phyloP scores from a whole-genome alignment of 2,888 invertebrate genomes.

The Omphaloscelis lunosa region DNA sequence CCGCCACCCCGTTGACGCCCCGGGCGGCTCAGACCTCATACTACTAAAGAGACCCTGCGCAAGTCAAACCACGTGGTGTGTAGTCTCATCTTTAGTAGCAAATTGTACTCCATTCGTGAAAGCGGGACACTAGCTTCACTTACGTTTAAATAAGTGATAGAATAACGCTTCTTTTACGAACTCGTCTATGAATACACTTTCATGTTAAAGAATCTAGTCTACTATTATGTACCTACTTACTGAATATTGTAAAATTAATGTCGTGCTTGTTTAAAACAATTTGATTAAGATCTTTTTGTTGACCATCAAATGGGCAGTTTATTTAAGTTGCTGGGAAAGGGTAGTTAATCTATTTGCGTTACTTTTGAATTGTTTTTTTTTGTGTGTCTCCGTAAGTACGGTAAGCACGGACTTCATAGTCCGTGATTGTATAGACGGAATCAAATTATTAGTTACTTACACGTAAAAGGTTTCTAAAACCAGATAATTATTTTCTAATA shows the following conservation, averaged over 20 bases:
- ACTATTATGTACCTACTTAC: conserved; percentile 61
- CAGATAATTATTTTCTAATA: conserved; percentile 33
- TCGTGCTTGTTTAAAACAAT: conserved; percentile 55
- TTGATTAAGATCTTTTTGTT: conserved; percentile 55
- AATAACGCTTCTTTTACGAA: conserved; percentile 23
- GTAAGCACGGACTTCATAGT: background rate
- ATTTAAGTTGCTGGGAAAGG: conserved; percentile 56
- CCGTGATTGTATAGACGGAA: conserved; percentile 25
- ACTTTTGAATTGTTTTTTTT: conserved; percentile 40
- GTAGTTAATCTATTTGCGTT: conserved; percentile 42
- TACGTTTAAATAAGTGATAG: conserved; percentile 5
- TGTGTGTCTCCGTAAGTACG: conserved; percentile 9
- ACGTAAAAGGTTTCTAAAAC: conserved; percentile 61
- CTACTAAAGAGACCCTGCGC: no score
- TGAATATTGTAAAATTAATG: conserved; percentile 47
- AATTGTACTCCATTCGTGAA: background rate
- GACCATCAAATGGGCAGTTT: conserved; percentile 65
- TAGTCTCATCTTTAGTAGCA: no score
- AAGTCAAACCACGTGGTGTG: no score
- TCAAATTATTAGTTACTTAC: conserved; percentile 38
- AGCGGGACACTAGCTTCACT: conserved; percentile 6
- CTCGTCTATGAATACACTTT: conserved; percentile 54
- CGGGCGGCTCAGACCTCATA: no score
- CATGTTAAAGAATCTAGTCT: conserved; percentile 67
- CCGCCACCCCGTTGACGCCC: no score